A percentile compares a stretch with the other conserved stretches of the same genome.
Conservation (phyloP, 1,140 invertebrate species). For the Apocrypta bakeri region DNA sequence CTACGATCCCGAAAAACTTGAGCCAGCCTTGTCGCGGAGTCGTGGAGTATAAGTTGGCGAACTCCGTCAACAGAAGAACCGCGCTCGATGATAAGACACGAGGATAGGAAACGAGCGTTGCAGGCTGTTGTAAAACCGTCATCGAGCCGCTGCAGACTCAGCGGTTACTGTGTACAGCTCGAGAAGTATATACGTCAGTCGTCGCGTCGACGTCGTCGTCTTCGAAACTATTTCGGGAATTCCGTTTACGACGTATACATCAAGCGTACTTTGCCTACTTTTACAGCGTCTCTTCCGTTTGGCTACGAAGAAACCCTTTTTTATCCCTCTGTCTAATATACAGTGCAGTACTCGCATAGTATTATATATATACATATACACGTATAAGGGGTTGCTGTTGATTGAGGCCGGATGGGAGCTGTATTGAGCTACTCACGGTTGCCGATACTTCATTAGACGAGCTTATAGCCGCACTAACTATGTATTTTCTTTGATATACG, state of each 20-base stretch:
- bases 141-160: slow-evolving; percentile 5
- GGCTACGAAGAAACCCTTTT: neutral
- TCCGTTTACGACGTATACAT: slow-evolving; percentile 24
- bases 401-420: neutral
- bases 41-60: neutral
- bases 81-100: too few species aligned
- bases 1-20: too few species aligned
- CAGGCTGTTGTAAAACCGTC: slow-evolving; percentile 28
- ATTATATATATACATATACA: too few species aligned
- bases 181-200: neutral
- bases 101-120: neutral
- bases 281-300: neutral
- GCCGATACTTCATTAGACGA: too few species aligned
- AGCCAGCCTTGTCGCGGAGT: too few species aligned
- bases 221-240: slow-evolving; percentile 40
- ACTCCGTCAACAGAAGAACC: neutral
- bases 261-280: neutral
- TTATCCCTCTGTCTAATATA: too few species aligned
- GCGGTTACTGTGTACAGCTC: neutral
- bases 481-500: too few species aligned
- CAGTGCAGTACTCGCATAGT: too few species aligned
- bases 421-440: too few species aligned
- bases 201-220: neutral
- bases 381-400: too few species aligned
- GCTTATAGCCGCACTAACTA: too few species aligned